Conservation (phyloP, 2,113 vertebrate species). For the Formicarius rufipectus region DNA sequence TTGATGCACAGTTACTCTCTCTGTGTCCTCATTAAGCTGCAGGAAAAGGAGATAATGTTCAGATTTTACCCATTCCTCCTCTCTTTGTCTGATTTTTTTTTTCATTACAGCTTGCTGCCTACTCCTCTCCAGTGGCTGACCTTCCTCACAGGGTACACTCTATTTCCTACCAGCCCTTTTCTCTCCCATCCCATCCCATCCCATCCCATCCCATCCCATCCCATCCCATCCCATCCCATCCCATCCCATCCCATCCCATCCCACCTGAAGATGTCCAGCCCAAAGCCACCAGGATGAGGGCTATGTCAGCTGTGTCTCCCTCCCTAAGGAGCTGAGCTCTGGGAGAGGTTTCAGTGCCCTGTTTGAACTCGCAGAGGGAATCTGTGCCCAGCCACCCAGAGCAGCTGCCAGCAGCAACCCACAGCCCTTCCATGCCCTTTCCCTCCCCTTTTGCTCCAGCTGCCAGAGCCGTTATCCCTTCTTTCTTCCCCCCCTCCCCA, state of each 20-base stretch:
- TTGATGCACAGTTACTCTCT: background rate
- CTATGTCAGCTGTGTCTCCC: conserved; percentile 39
- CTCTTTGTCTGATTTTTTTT: background rate
- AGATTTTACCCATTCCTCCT: background rate
- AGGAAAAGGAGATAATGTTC: background rate
- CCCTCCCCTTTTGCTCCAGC: background rate
- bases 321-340: conserved; percentile 56
- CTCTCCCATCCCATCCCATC: background rate
- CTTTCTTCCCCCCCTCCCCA: background rate
- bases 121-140: background rate
- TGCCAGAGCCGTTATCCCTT: conserved; percentile 39
- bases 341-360: conserved; percentile 71
- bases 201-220: too few relatives aligned
- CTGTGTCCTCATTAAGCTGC: background rate
- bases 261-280: background rate
- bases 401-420: conserved; percentile 62
- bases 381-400: conserved; percentile 4
- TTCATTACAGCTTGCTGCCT: background rate
- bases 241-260: background rate
- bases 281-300: conserved; percentile 51
- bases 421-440: conserved; percentile 1
- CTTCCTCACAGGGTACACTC: background rate
- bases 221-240: too few relatives aligned
- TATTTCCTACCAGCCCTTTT: background rate
- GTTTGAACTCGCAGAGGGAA: conserved; percentile 63